A percentile compares a stretch with the other conserved stretches of the same genome.
These are phyloP conservation scores for Steatornis caripensis DNA, from an alignment of 2,113 vertebrate species.

Conservation along the genomic window DNA sequence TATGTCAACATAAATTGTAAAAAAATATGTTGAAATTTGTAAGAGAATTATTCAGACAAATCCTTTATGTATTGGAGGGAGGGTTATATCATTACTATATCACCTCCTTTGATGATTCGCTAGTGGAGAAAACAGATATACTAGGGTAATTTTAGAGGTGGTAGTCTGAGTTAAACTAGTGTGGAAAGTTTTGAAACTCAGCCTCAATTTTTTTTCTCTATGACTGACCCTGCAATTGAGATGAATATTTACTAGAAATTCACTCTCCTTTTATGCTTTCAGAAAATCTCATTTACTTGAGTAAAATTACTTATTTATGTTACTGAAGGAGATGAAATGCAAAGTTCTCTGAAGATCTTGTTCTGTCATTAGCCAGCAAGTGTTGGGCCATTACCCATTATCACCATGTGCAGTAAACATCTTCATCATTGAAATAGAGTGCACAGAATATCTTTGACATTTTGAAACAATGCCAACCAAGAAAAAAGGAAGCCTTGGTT, in stretches of 20 bases:
- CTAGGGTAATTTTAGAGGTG: background rate
- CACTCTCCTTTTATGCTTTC: background rate
- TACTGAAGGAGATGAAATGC: background rate
- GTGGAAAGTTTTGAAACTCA: background rate
- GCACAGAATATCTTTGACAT: background rate
- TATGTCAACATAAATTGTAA: background rate
- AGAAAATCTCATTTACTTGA: background rate
- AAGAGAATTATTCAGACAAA: background rate
- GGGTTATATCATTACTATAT: background rate
- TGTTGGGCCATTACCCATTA: background rate
- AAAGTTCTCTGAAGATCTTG: background rate
- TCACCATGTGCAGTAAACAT: background rate
- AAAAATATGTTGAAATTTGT: background rate
- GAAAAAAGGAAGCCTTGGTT: background rate
- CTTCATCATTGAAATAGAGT: background rate
- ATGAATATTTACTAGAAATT: background rate
- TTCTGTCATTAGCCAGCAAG: background rate
- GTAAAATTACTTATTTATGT: background rate
- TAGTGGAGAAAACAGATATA: background rate
- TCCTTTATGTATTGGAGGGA: background rate
- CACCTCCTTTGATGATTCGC: background rate
- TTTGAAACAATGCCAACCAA: background rate
- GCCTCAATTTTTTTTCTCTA: background rate
- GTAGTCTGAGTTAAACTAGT: background rate
- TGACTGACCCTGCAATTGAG: background rate